Conservation (phyloP, 1,140 invertebrate species). For the Phymastichus coffea region DNA sequence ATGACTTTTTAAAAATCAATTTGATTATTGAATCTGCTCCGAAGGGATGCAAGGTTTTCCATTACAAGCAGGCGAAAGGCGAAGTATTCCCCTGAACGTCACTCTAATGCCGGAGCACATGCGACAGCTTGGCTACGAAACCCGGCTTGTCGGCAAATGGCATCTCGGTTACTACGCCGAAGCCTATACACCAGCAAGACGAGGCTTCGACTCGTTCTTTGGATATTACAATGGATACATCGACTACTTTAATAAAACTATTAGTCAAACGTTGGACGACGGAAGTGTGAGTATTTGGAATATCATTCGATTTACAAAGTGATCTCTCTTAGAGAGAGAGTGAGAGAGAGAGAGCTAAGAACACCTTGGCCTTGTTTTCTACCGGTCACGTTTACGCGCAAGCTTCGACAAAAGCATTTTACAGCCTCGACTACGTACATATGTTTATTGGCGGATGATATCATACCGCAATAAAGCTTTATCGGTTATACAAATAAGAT, state of each 20-base stretch:
- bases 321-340: background rate
- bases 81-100: slow-evolving; percentile 60
- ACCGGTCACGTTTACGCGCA: no score
- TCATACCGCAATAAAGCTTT: no score
- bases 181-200: slow-evolving; percentile 57
- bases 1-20: no score
- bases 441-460: no score
- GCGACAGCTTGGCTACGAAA: slow-evolving; percentile 43
- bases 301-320: background rate
- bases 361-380: no score
- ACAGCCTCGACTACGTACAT: no score
- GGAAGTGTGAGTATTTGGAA: no score
- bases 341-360: no score
- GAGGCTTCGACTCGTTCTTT: slow-evolving; percentile 66
- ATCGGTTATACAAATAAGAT: no score
- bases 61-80: slow-evolving; percentile 56
- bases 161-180: slow-evolving; percentile 49
- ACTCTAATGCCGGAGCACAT: slow-evolving; percentile 62
- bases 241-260: slow-evolving; percentile 59
- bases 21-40: background rate
- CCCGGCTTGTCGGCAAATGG: slow-evolving; percentile 54
- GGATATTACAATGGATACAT: slow-evolving; percentile 68
- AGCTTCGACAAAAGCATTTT: no score
- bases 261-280: background rate
- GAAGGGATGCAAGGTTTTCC: slow-evolving; percentile 67